Conservation (phyloP, 2,888 invertebrate genomes). For the Ophion slaviceki region DNA sequence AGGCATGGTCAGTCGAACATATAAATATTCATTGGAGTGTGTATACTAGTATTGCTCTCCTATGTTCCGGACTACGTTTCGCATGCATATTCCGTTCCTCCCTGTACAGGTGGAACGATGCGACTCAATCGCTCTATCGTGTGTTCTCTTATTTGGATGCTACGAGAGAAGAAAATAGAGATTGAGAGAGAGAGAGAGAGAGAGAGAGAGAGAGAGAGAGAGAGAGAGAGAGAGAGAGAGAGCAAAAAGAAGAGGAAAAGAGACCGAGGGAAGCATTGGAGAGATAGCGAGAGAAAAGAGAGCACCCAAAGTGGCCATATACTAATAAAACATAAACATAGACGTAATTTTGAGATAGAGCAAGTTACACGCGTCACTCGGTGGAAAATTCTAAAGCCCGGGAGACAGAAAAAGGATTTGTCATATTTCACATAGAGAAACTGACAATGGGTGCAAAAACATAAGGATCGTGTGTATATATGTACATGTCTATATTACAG, state of each 20-base stretch:
- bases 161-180: background rate
- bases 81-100: slow-evolving; percentile 58
- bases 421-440: background rate
- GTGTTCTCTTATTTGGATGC: slow-evolving; percentile 39
- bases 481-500: too few species aligned
- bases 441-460: background rate
- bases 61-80: slow-evolving; percentile 39
- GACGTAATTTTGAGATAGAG: slow-evolving; percentile 10
- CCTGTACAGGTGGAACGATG: slow-evolving; percentile 45
- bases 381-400: background rate
- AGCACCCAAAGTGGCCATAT: slow-evolving; percentile 34
- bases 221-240: background rate
- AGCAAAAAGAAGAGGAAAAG: background rate
- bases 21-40: slow-evolving; percentile 66
- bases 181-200: background rate
- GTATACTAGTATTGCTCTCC: slow-evolving; percentile 46
- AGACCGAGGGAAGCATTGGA: background rate
- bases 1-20: slow-evolving; percentile 50
- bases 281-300: background rate
- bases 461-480: background rate
- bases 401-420: background rate
- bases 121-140: slow-evolving; percentile 56
- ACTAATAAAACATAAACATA: background rate
- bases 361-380: slow-evolving; percentile 33
- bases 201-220: background rate